A percentile compares a stretch with the other conserved stretches of the same genome.
Evolutionary conservation across 2,113 vertebrate species (phyloP).

Genomic region (Rostratula benghalensis): DNA sequence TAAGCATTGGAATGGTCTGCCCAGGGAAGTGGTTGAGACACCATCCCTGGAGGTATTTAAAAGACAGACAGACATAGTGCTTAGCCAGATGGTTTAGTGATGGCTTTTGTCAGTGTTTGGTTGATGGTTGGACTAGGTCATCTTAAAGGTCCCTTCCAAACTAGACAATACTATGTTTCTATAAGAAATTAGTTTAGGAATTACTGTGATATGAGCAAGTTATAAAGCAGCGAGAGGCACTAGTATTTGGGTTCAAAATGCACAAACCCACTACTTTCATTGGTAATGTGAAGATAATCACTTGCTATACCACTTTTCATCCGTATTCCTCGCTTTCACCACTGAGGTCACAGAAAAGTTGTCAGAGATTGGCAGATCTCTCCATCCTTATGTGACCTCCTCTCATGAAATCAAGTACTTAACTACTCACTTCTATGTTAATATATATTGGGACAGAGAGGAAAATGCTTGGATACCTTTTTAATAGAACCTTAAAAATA

Average conservation of each 20-base stretch:
- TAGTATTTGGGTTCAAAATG: not conserved
- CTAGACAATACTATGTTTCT: too few relatives aligned
- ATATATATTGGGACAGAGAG: not conserved
- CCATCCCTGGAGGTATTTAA: too few relatives aligned
- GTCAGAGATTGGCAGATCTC: not conserved
- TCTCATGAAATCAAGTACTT: not conserved
- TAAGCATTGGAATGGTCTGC: too few relatives aligned
- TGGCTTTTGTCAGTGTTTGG: too few relatives aligned
- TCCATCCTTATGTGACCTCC: not conserved
- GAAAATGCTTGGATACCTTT: not conserved
- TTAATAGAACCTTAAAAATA: not conserved
- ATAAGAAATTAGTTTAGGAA: not conserved
- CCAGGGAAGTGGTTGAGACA: too few relatives aligned
- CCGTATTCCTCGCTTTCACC: not conserved
- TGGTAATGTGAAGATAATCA: not conserved
- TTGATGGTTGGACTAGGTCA: too few relatives aligned
- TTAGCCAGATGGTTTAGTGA: too few relatives aligned
- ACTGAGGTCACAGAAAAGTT: not conserved
- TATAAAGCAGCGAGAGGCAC: not conserved
- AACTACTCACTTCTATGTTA: not conserved
- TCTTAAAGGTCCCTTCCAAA: too few relatives aligned
- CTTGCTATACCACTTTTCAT: not conserved
- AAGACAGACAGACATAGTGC: too few relatives aligned
- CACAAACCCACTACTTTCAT: not conserved
- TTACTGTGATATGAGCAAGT: not conserved